Base-by-base conservation (phyloP, 2,888 invertebrate species). In the Uloborus plumipes region DNA sequence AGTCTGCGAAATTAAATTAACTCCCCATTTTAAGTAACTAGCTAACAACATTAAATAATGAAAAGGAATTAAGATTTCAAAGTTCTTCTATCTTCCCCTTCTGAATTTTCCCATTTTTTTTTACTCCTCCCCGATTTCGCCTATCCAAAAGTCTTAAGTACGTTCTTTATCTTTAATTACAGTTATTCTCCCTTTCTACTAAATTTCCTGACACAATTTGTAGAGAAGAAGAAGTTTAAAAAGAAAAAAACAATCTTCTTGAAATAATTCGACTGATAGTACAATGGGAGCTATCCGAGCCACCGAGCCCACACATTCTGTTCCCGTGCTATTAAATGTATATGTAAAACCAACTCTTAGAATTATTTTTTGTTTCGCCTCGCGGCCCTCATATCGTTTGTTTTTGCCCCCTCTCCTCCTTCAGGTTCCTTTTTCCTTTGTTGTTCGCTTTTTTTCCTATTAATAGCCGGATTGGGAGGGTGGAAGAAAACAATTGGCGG, bases 51-150 rank as follows among this genome's bases (percentile, higher is more conserved):
- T 77, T 77, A 77, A 77, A 77, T 64, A 77, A 71, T 77, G 64
- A 64, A 75, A 75, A 75, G 75, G 65, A 77, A 77, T 70, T 77
- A 77, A 70, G 64, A 77, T 70, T 77, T 77, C 77, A 77, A 77
- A 77, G 70, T 77, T 18, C 70, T 14, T 20, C 26, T 26, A 51
- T 15, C 18, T 53, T 49, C 22, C 65, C 53, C 62, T 39, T 20
- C 20, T 49, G 26, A 13, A 49, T 59, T 26, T 71, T 61, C n/a
- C 58, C 53, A 64, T 73, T 26, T 59, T 62, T 31, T 70, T 47
- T 31, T n/a, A n/a, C n/a, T 50, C 51, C 53, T 64, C 39, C 67
- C 18, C 53, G 53, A n/a, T 53, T 53, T 15, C n/a, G n/a, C n/a
- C n/a, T n/a, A n/a, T 6, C 18, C 6, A 7, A 7, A 53, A 53